Base-by-base conservation (phyloP, 1,140 invertebrate species). In the Zaprionus vittiger region DNA sequence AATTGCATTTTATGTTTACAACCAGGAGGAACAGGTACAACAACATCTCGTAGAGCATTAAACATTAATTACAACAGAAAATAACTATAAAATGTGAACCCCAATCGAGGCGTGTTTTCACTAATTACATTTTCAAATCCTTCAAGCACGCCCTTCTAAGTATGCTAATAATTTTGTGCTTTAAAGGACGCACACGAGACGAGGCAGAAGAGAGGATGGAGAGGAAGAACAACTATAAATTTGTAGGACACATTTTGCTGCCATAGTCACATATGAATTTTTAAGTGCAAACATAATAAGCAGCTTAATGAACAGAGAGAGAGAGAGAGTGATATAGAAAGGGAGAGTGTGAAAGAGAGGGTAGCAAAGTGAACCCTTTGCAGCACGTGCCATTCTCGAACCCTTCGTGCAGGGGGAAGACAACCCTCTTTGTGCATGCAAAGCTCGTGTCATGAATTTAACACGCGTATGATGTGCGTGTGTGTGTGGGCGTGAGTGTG, bases 261-360 rank as follows among this genome's bases (percentile, higher is more conserved):
- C 75, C 72, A 90, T 91, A 80, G 81, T 85, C 81, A 79, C 85
- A 90, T 90, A 82, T 90, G 85, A 90, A 90, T 85, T 90, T 91
- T 82, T 90, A 90, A 90, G 86, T 90, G 86, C 86, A 90, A 90
- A 90, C 85, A 90, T 90, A 90, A 90, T 90, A 90, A 90, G 85
- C 86, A 90, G 85, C 85, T 89, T 89, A 90, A 90, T 90, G 85
- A 90, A 89, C 85, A 90, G 62, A 79, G 59, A 54, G 4, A n/a
- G 15, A 12, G 20, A 11, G 49, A 22, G 12, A 31, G 12, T 24
- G 15, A 37, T 38, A 12, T 7, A 4, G 20, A 20, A 31, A 34
- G 60, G 20, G 17, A 22, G 41, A 2, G 15, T 15, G 17, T 12
- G 15, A 28, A 49, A 49, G 28, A n/a, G 62, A 64, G 24, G 34